Evolutionary conservation across 2,888 invertebrate genomes (phyloP).

Genomic region (Caenorhabditis sinica): DNA sequence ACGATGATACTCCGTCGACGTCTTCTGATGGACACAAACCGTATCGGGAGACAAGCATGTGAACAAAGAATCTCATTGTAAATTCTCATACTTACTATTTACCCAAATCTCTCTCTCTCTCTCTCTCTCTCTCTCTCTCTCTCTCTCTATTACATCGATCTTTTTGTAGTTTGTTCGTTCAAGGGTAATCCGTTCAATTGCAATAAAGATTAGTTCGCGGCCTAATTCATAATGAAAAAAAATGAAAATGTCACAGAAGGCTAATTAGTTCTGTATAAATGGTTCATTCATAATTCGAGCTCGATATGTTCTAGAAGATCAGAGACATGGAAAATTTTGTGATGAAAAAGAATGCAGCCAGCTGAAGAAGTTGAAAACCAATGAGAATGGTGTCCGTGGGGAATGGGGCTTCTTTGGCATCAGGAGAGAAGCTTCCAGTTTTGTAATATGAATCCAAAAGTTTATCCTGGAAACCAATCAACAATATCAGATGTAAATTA

Average conservation of each 20-base stretch:
- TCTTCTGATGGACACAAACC: conserved; percentile 62
- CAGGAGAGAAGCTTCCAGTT: conserved; percentile 70
- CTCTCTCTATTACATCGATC: conserved; percentile 51
- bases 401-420: conserved; percentile 42
- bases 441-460: conserved; percentile 75
- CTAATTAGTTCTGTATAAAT: neutral
- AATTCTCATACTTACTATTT: neutral
- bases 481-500: neutral
- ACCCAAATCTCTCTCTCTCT: conserved; percentile 12
- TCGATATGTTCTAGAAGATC: conserved; percentile 6
- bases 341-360: conserved; percentile 15
- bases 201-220: conserved; percentile 53
- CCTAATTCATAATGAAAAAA: neutral
- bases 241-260: neutral
- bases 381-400: conserved; percentile 38
- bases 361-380: conserved; percentile 36
- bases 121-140: too few relatives aligned
- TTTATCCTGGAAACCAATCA: conserved; percentile 65
- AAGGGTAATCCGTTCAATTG: conserved; percentile 57
- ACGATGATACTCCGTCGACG: conserved; percentile 65
- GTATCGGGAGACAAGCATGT: conserved; percentile 66
- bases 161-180: conserved; percentile 57
- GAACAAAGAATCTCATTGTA: conserved; percentile 7
- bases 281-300: neutral
- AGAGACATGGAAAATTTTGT: conserved; percentile 8